Evolutionary conservation across 1,140 invertebrate genomes (phyloP).

Genomic region (Drosophila malerkotliana): DNA sequence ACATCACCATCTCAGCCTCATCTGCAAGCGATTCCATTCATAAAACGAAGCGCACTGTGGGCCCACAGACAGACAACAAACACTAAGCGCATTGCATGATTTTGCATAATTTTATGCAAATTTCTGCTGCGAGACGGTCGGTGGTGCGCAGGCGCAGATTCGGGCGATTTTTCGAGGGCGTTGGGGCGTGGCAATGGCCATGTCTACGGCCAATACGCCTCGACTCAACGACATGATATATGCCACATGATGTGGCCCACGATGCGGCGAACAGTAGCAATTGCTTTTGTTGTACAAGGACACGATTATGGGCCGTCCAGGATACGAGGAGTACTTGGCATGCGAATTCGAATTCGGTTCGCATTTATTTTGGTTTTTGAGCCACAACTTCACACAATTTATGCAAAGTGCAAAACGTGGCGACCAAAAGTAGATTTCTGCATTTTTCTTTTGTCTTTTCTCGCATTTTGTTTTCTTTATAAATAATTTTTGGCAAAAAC

Average conservation of each 20-base stretch:
- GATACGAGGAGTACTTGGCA: conserved; percentile 9
- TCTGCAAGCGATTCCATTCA: conserved; percentile 67
- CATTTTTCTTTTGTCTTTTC: conserved; percentile 40
- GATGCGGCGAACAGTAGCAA: conserved; percentile 81
- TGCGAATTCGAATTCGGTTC: background rate
- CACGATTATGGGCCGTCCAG: conserved; percentile 61
- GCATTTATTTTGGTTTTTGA: background rate
- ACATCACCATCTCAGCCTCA: conserved; percentile 4
- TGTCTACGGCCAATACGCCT: conserved; percentile 26
- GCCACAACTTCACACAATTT: conserved; percentile 56
- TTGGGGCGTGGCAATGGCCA: conserved; percentile 68
- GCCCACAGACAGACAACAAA: conserved; percentile 60
- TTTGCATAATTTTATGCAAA: conserved; percentile 84
- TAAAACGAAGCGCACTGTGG: conserved; percentile 70
- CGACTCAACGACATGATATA: conserved; percentile 69
- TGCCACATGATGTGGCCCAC: conserved; percentile 73
- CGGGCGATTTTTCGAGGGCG: conserved; percentile 19
- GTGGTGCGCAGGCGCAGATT: conserved; percentile 48
- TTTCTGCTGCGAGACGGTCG: conserved; percentile 33
- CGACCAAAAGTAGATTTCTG: conserved; percentile 43
- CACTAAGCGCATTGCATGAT: conserved; percentile 83
- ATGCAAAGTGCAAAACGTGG: conserved; percentile 79
- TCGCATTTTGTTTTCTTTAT: conserved; percentile 42
- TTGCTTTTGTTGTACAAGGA: conserved; percentile 83
- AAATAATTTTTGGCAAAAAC: conserved; percentile 49